Evolutionary conservation across 2,113 vertebrate genomes (phyloP).

Genomic region (Morphnarchus princeps): DNA sequence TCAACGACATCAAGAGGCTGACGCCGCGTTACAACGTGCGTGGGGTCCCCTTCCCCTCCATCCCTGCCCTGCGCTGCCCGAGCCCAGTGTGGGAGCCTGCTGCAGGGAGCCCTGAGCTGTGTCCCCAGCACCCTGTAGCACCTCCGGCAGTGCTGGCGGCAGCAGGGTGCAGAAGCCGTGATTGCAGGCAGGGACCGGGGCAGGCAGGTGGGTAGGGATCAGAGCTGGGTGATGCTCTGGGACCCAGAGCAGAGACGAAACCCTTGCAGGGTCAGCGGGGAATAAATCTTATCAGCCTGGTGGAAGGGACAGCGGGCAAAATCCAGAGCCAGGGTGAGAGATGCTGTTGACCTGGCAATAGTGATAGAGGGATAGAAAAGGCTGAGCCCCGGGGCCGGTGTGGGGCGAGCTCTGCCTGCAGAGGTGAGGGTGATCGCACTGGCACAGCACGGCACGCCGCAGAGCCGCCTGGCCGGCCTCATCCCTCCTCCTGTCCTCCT

Average conservation of each 20-base stretch:
- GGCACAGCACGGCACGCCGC: rapidly evolving
- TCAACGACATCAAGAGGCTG: constrained; percentile 95
- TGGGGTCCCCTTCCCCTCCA: not conserved
- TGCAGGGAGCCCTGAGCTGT: not conserved
- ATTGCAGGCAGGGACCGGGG: not conserved
- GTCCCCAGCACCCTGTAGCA: not conserved
- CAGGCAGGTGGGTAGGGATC: not conserved
- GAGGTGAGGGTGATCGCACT: not conserved
- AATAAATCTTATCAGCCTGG: not conserved
- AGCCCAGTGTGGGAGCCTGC: not conserved
- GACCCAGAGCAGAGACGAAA: not conserved
- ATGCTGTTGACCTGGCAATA: not conserved
- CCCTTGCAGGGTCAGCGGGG: not conserved
- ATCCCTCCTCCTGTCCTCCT: not conserved
- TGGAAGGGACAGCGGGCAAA: not conserved
- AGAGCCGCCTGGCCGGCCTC: not conserved
- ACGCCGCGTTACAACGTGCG: constrained; percentile 93
- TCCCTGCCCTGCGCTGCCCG: not conserved
- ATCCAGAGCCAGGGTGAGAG: not conserved
- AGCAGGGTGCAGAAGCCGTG: not conserved
- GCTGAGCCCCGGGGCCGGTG: rapidly evolving
- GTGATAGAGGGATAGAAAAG: not conserved
- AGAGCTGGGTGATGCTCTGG: not conserved
- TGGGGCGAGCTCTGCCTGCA: not conserved
- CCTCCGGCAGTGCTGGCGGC: not conserved